These are phyloP conservation scores for Himalopsyche kuldschensis DNA, from an alignment of 2,888 invertebrate species.

Conservation along the genomic window DNA sequence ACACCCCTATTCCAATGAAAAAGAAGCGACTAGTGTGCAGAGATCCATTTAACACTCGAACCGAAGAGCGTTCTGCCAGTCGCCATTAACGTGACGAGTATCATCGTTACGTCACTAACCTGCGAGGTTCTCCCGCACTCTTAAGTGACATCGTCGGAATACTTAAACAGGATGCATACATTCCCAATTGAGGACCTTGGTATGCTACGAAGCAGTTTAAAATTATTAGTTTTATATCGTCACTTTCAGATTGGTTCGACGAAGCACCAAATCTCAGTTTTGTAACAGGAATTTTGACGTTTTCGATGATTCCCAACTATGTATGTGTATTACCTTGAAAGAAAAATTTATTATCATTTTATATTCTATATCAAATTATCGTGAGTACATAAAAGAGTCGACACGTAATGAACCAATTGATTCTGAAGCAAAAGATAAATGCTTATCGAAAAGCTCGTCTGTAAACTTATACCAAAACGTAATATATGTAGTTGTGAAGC, in stretches of 20 bases:
- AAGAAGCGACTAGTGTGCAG: constrained; percentile 12
- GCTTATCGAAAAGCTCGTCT: too few relatives aligned
- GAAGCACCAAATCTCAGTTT: neutral
- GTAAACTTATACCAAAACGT: too few relatives aligned
- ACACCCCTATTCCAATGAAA: neutral
- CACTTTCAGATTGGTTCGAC: neutral
- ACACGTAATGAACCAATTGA: too few relatives aligned
- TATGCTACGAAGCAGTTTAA: too few relatives aligned
- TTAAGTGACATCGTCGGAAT: neutral
- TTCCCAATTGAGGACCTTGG: too few relatives aligned
- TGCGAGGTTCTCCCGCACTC: neutral
- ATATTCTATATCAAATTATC: too few relatives aligned
- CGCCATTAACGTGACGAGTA: neutral
- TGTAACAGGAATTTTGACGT: neutral
- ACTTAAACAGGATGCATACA: neutral
- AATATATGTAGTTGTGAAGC: too few relatives aligned
- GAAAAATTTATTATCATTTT: too few relatives aligned
- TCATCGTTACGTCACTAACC: neutral
- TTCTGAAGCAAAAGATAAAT: too few relatives aligned
- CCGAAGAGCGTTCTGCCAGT: neutral
- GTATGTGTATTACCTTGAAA: too few relatives aligned
- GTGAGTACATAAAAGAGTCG: too few relatives aligned
- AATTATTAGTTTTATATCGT: neutral
- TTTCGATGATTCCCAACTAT: too few relatives aligned
- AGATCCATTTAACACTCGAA: constrained; percentile 35